These are phyloP conservation scores for Notechis scutatus DNA, from an alignment of 2,113 vertebrate genomes.

Conservation along the genomic window DNA sequence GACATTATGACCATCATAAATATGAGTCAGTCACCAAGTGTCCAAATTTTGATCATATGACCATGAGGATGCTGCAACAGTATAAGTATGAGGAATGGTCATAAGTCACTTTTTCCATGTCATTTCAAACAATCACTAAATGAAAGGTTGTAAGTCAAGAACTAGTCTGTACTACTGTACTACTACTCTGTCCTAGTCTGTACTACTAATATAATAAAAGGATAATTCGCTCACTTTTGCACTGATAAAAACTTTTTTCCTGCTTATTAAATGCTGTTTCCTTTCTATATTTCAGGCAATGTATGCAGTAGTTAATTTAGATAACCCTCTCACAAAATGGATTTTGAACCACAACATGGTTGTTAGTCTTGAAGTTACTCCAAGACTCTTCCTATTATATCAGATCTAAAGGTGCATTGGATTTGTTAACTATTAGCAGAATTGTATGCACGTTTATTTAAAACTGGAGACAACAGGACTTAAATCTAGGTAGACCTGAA, in stretches of 20 bases:
- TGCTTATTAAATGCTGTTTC: not conserved
- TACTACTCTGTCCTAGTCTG: no score
- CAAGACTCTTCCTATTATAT: not conserved
- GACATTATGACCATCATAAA: no score
- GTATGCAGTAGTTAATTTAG: not conserved
- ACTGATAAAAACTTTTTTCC: not conserved
- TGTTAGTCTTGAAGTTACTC: not conserved
- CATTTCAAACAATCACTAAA: not conserved
- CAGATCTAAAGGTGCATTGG: not conserved
- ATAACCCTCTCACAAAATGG: not conserved
- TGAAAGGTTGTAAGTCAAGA: not conserved
- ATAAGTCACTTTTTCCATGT: not conserved
- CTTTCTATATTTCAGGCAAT: not conserved
- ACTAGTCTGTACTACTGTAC: not conserved
- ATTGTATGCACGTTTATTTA: not conserved
- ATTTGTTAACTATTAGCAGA: not conserved
- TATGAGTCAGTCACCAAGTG: no score
- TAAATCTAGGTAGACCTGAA: not conserved
- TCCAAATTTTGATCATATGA: no score
- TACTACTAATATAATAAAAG: not conserved
- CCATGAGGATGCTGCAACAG: no score
- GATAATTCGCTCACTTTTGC: not conserved
- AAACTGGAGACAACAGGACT: not conserved
- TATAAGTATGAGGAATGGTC: not conserved
- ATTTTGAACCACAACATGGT: not conserved